Conservation (phyloP, 1,140 invertebrate genomes). For the Tachypleus tridentatus region DNA sequence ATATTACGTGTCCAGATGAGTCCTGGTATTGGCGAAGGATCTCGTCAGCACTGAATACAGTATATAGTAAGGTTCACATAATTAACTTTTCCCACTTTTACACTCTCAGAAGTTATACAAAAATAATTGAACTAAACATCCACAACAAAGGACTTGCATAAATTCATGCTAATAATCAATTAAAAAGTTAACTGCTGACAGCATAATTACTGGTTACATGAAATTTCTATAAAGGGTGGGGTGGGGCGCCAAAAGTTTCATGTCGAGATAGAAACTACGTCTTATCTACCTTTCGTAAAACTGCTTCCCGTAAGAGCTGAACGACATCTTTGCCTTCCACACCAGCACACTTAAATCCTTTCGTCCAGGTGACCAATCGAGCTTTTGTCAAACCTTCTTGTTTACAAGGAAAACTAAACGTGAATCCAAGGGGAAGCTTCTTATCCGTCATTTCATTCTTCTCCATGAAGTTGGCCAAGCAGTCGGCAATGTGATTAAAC, state of each 20-base stretch:
- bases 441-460: slow-evolving; percentile 58
- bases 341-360: slow-evolving; percentile 81
- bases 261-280: neutral
- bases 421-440: slow-evolving; percentile 87
- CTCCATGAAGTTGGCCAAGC: slow-evolving; percentile 79
- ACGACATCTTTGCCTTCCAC: slow-evolving; percentile 82
- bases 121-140: neutral
- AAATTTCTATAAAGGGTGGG: neutral
- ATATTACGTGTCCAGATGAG: too few relatives aligned
- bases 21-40: too few relatives aligned
- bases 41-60: too few relatives aligned
- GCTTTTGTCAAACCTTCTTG: slow-evolving; percentile 85
- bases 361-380: slow-evolving; percentile 81
- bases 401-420: slow-evolving; percentile 91
- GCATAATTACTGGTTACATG: neutral
- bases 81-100: too few relatives aligned
- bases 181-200: slow-evolving; percentile 1
- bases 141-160: neutral
- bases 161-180: neutral
- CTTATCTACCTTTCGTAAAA: slow-evolving; percentile 48
- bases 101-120: neutral
- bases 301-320: slow-evolving; percentile 61
- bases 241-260: neutral
- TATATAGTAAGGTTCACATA: too few relatives aligned
- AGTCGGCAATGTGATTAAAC: slow-evolving; percentile 97